Evolutionary conservation across 2,888 invertebrate species (phyloP).

Genomic region (Metalampra italica): DNA sequence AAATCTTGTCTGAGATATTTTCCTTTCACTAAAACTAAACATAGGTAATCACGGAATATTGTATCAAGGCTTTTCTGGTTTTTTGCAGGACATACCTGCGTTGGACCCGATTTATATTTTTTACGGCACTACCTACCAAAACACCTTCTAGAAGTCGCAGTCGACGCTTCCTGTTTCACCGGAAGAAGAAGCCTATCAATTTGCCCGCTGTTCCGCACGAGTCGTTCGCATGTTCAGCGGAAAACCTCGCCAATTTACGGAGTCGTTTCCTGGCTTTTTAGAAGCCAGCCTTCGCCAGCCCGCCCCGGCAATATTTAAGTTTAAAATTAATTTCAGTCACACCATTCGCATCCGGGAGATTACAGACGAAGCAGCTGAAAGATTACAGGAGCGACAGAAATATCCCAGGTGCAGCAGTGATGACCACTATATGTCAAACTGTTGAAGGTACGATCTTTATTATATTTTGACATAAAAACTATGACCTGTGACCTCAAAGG

Average conservation of each 20-base stretch:
- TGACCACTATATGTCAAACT: slow-evolving; percentile 52
- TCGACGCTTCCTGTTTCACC: background rate
- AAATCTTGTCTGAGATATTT: no score
- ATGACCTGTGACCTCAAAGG: no score
- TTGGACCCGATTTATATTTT: no score
- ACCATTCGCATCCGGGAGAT: slow-evolving; percentile 42
- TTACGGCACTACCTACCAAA: background rate
- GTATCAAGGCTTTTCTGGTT: no score
- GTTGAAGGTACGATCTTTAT: slow-evolving; percentile 32
- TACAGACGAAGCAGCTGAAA: no score
- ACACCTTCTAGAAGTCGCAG: background rate
- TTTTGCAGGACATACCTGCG: no score
- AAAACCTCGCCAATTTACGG: background rate
- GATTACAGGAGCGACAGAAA: background rate
- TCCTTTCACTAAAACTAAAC: no score
- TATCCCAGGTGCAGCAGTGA: slow-evolving; percentile 25
- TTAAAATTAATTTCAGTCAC: slow-evolving; percentile 45
- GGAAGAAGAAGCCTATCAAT: background rate
- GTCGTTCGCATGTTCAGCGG: background rate
- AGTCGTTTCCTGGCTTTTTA: slow-evolving; percentile 29
- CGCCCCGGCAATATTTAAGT: slow-evolving; percentile 53
- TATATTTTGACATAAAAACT: no score
- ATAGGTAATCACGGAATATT: no score
- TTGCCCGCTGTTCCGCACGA: slow-evolving; percentile 41
- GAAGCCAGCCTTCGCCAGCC: slow-evolving; percentile 30